Conservation (phyloP, 1,140 invertebrate species). For the Laodelphax striatellus region DNA sequence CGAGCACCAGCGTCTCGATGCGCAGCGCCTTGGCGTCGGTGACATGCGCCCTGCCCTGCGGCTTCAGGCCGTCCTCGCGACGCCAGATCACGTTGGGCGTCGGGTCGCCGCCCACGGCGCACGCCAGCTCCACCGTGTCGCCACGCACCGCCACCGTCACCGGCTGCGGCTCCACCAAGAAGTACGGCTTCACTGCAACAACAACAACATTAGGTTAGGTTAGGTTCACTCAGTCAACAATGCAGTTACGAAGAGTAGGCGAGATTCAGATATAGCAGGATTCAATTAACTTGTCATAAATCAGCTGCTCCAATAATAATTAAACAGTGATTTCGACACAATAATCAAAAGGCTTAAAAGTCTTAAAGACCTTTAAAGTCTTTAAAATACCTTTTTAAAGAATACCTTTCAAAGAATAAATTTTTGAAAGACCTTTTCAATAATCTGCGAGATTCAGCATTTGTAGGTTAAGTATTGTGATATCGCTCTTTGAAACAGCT, state of each 20-base stretch:
- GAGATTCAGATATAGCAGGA: background rate
- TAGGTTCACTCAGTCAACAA: background rate
- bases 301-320: too few relatives aligned
- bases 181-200: conserved; percentile 74
- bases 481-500: too few relatives aligned
- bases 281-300: too few relatives aligned
- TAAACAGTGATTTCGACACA: too few relatives aligned
- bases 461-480: too few relatives aligned
- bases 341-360: too few relatives aligned
- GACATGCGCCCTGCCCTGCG: conserved; percentile 50
- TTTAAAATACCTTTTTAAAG: too few relatives aligned
- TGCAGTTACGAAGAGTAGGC: background rate
- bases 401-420: too few relatives aligned
- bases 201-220: background rate
- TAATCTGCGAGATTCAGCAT: too few relatives aligned
- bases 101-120: conserved; percentile 80
- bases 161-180: conserved; percentile 73
- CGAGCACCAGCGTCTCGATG: conserved; percentile 56
- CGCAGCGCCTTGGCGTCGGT: conserved; percentile 60
- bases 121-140: conserved; percentile 66
- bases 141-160: conserved; percentile 67
- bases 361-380: too few relatives aligned
- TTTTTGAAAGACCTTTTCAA: too few relatives aligned
- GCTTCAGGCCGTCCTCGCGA: conserved; percentile 72
- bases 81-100: conserved; percentile 78